These are phyloP conservation scores for Dipodomys merriami DNA, from an alignment of 2,113 vertebrate genomes.

Conservation along the genomic window DNA sequence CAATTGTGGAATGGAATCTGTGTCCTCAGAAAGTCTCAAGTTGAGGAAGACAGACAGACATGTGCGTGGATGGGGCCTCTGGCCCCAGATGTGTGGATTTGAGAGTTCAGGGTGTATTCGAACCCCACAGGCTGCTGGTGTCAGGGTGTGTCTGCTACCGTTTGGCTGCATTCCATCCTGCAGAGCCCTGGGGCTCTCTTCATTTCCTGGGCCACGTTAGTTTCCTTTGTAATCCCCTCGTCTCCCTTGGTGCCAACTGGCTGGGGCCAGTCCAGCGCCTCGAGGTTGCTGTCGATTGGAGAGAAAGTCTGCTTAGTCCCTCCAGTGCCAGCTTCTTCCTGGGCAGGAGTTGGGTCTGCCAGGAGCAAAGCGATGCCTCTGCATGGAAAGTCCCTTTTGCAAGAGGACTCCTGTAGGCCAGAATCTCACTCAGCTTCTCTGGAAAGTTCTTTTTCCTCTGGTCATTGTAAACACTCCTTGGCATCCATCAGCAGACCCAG, in stretches of 20 bases:
- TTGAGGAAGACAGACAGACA: not conserved
- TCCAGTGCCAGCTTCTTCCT: not conserved
- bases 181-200: not conserved
- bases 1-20: not conserved
- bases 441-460: not conserved
- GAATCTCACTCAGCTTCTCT: not conserved
- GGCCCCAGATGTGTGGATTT: not conserved
- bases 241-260: not conserved
- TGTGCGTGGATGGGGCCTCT: not conserved
- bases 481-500: not conserved
- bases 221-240: slow-evolving; percentile 38
- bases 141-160: not conserved
- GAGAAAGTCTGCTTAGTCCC: not conserved
- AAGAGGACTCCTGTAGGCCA: not conserved
- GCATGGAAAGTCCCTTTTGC: not conserved
- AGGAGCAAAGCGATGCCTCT: not conserved
- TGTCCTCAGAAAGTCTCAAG: not conserved
- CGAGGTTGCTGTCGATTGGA: not conserved
- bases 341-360: not conserved
- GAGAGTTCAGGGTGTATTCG: not conserved
- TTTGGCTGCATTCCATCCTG: not conserved
- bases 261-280: not conserved
- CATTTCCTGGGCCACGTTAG: not conserved
- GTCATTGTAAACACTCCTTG: not conserved
- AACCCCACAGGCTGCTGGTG: not conserved